Percentiles rank a stretch among this genome's conserved stretches.
These are phyloP conservation scores for Kryptopterus vitreolus DNA, from an alignment of 2,797 vertebrate species.

Conservation along the genomic window DNA sequence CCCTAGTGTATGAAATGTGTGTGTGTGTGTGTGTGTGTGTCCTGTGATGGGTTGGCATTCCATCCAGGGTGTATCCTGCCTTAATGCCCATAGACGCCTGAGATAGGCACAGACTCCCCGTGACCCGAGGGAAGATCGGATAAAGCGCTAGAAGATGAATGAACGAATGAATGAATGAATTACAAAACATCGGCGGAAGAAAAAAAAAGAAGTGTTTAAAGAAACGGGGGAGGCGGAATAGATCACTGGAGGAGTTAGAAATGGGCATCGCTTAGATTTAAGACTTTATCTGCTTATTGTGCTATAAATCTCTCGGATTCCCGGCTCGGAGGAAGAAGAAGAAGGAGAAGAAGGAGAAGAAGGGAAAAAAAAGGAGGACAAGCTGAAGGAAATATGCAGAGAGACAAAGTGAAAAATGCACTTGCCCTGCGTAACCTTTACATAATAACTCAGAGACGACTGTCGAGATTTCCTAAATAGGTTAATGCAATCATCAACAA, in stretches of 20 bases:
- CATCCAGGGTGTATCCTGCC: too few species aligned
- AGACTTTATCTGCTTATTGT: slow-evolving; percentile 48
- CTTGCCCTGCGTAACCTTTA: slow-evolving; percentile 70
- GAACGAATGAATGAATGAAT: too few species aligned
- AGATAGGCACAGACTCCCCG: too few species aligned
- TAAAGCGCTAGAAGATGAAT: too few species aligned
- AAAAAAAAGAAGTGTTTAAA: slow-evolving; percentile 37
- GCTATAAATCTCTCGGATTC: slow-evolving; percentile 50
- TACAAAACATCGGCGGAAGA: slow-evolving; percentile 63
- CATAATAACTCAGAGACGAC: slow-evolving; percentile 74
- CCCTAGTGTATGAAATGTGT: too few species aligned
- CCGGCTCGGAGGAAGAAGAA: slow-evolving; percentile 37
- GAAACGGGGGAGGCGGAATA: slow-evolving; percentile 40
- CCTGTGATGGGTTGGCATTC: too few species aligned
- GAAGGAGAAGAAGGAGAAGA: slow-evolving; percentile 30
- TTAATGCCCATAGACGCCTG: too few species aligned
- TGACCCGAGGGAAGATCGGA: too few species aligned
- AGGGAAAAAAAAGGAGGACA: slow-evolving; percentile 35
- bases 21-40: too few species aligned
- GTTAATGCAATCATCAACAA: slow-evolving; percentile 79
- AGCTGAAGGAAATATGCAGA: slow-evolving; percentile 56
- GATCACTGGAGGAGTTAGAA: slow-evolving; percentile 42
- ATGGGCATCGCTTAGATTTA: slow-evolving; percentile 38
- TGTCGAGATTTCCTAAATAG: slow-evolving; percentile 71
- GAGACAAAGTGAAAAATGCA: slow-evolving; percentile 64